Conservation (phyloP, 1,140 invertebrate species). For the Neodiprion lecontei region DNA sequence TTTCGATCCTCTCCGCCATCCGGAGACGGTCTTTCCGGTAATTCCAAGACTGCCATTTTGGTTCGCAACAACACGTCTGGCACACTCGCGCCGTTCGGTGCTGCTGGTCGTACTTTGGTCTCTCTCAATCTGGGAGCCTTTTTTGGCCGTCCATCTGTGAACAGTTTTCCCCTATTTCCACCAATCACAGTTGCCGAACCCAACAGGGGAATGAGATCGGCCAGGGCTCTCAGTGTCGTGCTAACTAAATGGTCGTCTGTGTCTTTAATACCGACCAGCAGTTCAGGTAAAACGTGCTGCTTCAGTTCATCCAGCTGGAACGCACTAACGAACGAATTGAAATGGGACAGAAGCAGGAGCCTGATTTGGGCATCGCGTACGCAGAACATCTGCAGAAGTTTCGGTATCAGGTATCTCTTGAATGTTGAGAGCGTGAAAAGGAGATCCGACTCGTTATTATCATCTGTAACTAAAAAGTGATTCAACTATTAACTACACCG, state of each 20-base stretch:
- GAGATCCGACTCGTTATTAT: conserved; percentile 58
- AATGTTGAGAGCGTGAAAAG: conserved; percentile 72
- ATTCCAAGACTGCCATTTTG: conserved; percentile 42
- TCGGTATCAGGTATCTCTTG: conserved; percentile 73
- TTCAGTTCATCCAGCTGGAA: conserved; percentile 76
- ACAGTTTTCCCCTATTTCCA: conserved; percentile 78
- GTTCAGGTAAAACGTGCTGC: conserved; percentile 74
- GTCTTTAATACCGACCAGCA: conserved; percentile 85
- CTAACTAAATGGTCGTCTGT: conserved; percentile 81
- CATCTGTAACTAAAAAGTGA: conserved; percentile 44
- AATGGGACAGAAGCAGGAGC: conserved; percentile 73
- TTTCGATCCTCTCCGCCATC: conserved; percentile 81
- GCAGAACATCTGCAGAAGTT: conserved; percentile 77
- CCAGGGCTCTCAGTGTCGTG: conserved; percentile 77
- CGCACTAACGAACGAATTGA: conserved; percentile 72
- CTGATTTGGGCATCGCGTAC: conserved; percentile 79
- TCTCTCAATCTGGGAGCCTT: conserved; percentile 40
- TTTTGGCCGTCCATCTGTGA: conserved; percentile 81
- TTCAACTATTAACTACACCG: neutral
- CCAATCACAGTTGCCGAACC: conserved; percentile 82
- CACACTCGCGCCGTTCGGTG: conserved; percentile 9
- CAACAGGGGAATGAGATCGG: conserved; percentile 82
- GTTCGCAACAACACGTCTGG: conserved; percentile 25
- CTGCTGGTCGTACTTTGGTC: neutral
- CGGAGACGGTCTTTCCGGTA: conserved; percentile 78